A percentile compares a stretch with the other conserved stretches of the same genome.
phyloP scores from a whole-genome alignment of 1,140 invertebrate genomes.

The Babylonia areolata region DNA sequence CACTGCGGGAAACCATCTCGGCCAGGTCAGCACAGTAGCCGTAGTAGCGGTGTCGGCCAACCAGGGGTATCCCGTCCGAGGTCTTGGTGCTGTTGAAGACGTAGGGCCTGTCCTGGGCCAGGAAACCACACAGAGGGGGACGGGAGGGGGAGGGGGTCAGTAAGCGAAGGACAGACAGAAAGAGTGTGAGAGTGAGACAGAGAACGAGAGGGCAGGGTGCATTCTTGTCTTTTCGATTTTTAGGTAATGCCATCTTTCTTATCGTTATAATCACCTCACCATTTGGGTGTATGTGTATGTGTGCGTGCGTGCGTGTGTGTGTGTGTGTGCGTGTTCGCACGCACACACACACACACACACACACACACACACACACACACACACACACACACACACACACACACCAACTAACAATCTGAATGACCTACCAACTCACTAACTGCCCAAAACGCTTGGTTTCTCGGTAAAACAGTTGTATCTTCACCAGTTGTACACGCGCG shows the following conservation, averaged over 20 bases:
- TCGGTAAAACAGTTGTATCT: no score
- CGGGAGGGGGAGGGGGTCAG: no score
- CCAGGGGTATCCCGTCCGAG: conserved; percentile 42
- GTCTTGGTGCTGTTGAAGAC: conserved; percentile 6
- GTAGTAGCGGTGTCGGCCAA: conserved; percentile 82
- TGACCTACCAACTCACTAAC: no score
- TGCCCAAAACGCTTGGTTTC: no score
- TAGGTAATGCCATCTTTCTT: no score
- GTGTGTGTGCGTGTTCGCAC: conserved; percentile 38
- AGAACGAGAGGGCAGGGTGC: no score
- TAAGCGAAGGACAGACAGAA: no score
- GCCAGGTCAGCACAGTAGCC: conserved; percentile 65
- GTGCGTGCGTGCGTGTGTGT: conserved; percentile 46
- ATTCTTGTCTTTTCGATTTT: no score
- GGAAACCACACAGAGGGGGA: neutral
- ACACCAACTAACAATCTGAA: no score
- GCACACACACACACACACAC: conserved; percentile 19
- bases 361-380: neutral
- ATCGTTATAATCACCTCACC: no score
- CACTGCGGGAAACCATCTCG: conserved; percentile 49
- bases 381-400: neutral
- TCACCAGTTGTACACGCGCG: no score
- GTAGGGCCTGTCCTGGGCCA: conserved; percentile 50
- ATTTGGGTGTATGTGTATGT: neutral
- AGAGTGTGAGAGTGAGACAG: no score